A percentile compares a stretch with the other conserved stretches of the same genome.
These are phyloP conservation scores for Laterallus jamaicensis DNA, from an alignment of 2,113 vertebrate species.

Conservation along the genomic window DNA sequence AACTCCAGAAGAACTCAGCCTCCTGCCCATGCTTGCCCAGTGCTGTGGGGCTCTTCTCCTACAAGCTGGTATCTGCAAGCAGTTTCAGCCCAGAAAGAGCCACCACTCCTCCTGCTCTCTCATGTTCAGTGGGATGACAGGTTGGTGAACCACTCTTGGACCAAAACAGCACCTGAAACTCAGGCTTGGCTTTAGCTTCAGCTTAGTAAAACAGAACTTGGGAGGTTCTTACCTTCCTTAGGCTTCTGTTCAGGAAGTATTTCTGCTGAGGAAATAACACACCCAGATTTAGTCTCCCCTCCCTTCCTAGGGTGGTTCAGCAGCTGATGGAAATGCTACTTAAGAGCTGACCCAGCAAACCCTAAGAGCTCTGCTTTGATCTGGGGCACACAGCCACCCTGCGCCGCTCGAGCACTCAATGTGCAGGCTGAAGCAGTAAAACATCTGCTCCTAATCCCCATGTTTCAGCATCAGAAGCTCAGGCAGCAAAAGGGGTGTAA, in stretches of 20 bases:
- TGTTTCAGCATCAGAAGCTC: neutral
- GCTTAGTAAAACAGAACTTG: neutral
- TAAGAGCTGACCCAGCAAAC: neutral
- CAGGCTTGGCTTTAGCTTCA: neutral
- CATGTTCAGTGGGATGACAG: fast-evolving
- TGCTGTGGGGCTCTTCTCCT: fast-evolving
- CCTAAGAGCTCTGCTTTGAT: neutral
- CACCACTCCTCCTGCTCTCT: neutral
- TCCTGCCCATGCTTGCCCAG: neutral
- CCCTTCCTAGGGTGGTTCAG: neutral
- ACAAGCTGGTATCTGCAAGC: neutral
- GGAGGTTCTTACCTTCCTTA: neutral
- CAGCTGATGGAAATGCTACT: neutral
- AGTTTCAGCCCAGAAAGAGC: neutral
- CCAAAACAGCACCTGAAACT: neutral
- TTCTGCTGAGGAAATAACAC: neutral
- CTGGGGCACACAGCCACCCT: neutral
- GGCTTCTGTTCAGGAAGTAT: neutral
- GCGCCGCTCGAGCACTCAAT: neutral
- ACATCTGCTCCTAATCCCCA: neutral
- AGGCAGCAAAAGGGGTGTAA: neutral
- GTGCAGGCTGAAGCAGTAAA: neutral
- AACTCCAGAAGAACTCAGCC: neutral
- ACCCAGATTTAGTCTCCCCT: fast-evolving
- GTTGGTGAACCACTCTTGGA: neutral